These are phyloP conservation scores for Schizotus pectinicornis DNA, from an alignment of 2,888 invertebrate genomes.

Conservation along the genomic window DNA sequence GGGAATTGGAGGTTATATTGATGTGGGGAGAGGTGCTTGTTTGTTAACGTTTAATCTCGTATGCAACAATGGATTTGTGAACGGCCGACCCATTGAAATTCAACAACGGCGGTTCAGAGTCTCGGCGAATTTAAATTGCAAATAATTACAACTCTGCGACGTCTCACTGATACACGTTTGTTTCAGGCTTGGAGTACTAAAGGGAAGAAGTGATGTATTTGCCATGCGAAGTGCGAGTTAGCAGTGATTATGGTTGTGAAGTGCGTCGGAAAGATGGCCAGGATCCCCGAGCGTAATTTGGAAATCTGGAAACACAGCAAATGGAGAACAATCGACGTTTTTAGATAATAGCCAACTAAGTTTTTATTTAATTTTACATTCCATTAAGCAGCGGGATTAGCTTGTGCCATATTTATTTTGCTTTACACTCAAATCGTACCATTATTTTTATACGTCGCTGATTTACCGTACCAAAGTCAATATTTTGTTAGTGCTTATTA, in stretches of 20 bases:
- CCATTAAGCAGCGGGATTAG: constrained; percentile 30
- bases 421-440: too few species aligned
- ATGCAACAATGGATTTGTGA: constrained; percentile 1
- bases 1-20: constrained; percentile 24
- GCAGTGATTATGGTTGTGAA: constrained; percentile 39
- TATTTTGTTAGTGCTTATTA: not conserved
- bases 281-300: constrained; percentile 52
- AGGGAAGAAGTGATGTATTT: constrained; percentile 48
- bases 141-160: not conserved
- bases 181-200: constrained; percentile 14
- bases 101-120: not conserved
- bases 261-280: constrained; percentile 36
- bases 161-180: constrained; percentile 1
- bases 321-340: constrained; percentile 71
- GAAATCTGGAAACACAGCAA: constrained; percentile 83
- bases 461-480: constrained; percentile 28
- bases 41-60: constrained; percentile 39
- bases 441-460: constrained; percentile 12
- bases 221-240: constrained; percentile 35
- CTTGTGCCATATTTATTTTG: constrained; percentile 33
- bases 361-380: constrained; percentile 23
- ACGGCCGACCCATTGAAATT: not conserved
- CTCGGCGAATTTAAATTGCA: not conserved
- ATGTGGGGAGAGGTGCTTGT: constrained; percentile 25
- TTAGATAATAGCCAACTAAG: constrained; percentile 47